Base-by-base conservation (phyloP, 2,888 invertebrate genomes). In the Yponomeuta malinellus region DNA sequence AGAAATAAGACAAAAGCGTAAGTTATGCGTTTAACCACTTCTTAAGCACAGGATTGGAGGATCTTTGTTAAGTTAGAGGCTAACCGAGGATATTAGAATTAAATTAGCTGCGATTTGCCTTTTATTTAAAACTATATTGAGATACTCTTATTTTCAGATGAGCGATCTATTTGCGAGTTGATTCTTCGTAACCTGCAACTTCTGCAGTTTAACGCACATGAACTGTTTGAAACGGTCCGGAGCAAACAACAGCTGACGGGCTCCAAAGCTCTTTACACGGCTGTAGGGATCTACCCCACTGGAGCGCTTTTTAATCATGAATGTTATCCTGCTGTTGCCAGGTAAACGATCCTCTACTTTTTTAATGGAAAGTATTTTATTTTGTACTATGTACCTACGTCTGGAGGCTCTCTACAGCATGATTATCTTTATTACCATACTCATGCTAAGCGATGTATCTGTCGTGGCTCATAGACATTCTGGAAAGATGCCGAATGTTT, bases 201-300 rank as follows among this genome's bases (percentile, higher is more conserved):
- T 70, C 85, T 97, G 15, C 97, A 97, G 81, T 97, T 97, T 83
- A 97, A 97, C 81, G 97, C 97, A 0, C 97, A 97, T 79, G 97
- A 97, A 87, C 94, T 97, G 63, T 95, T 94, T 76, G 96, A 96
- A 79, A 95, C 95, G 0, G 79, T 94, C 9, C 86, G 93, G 1
- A 92, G 91, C 0, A 80, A 84, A 2, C 92, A 93, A 72, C 93
- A 93, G 76, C 93, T 88, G 77, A 88, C 84, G 43, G 93, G 92
- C 0, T 92, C 94, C 33, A 94, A 93, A 77, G 85, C 93, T 0
- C 79, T 92, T 2, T 94, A 95, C 78, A 89, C 95, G 23, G 95
- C 95, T 0, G 95, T 96, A 2, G 96, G 95, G 0, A 89, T 97
- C 52, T 97, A 96, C 80, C 94, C 95, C 0, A 95, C 95, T 0